Base-by-base conservation (phyloP, 2,113 vertebrate genomes). In the Rhinopomastus cyanomelas region DNA sequence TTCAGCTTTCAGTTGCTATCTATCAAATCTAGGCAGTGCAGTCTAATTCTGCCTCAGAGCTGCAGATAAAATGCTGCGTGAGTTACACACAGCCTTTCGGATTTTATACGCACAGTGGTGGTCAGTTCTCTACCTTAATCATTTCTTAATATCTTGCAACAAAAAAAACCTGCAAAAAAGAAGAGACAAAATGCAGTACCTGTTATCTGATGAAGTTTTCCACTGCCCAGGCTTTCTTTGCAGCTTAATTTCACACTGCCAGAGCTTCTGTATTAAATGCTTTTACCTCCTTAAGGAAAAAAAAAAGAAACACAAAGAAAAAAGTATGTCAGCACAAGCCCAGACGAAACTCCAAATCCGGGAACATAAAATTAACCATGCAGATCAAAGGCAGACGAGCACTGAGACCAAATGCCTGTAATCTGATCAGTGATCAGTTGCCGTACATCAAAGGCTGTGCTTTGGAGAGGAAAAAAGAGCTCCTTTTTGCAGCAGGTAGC, bases 381-480 rank as follows among this genome's bases (percentile, higher is more conserved):
- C 96, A 98, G 97, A 99, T 99, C 98, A 99, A 99, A 99, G 98
- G 96, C 97, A 96, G 96, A 96, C 85, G 96, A 97, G 95, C 97
- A 96, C 94, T 90, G 95, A 97, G 97, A 97, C 96, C 97, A 97
- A 97, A 97, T 95, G 97, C 96, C 95, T 97, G 97, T 98, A 98
- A 99, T 98, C 98, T 98, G 98, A 99, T 98, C 98, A 96, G 92
- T 89, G 98, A 98, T 98, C 98, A 97, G 98, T 96, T 95, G 97
- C 94, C 77, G 80, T 80, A 98, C 98, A 98, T 99, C 98, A 98
- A 98, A 98, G 98, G 95, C 94, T 85, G 85, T 84, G 95, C 95
- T 95, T 85, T 91, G 92, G 93, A 91, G 87, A 88, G 89, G 85
- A 69, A 92, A 42, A 81, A 94, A 95, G 87, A 95, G 91, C 87